Evolutionary conservation across 1,140 invertebrate species (phyloP).

Genomic region (Megalopta genalis): DNA sequence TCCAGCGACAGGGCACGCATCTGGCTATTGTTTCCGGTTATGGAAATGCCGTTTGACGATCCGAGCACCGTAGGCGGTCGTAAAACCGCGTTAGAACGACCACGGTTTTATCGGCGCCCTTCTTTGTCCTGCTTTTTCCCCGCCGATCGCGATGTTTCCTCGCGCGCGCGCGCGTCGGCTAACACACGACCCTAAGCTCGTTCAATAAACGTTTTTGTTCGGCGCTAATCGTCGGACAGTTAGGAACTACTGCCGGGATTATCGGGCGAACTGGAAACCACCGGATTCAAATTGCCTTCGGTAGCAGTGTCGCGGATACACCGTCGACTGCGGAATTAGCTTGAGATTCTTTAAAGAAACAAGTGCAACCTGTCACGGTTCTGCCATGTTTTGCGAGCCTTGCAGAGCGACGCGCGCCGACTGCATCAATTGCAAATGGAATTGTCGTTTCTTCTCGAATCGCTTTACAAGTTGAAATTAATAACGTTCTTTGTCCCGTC

Average conservation of each 20-base stretch:
- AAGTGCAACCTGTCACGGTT: no score
- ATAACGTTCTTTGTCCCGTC: no score
- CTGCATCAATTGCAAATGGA: no score
- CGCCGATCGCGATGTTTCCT: neutral
- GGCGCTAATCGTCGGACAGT: neutral
- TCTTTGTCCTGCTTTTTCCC: neutral
- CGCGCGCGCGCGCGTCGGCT: neutral
- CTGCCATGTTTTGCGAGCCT: no score
- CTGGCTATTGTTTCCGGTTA: constrained; percentile 34
- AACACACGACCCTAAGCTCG: neutral
- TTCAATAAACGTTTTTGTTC: constrained; percentile 1
- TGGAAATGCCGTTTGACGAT: constrained; percentile 36
- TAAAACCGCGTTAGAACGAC: constrained; percentile 32
- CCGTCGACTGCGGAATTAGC: no score
- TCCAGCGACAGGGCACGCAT: neutral
- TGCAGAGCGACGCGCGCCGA: no score
- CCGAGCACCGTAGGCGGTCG: constrained; percentile 5
- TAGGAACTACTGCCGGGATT: neutral
- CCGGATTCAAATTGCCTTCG: no score
- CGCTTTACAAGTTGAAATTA: no score
- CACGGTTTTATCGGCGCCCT: neutral
- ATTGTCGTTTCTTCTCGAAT: no score
- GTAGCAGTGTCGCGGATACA: no score
- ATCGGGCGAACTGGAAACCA: neutral
- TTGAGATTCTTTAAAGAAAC: no score